Base-by-base conservation (phyloP, 2,797 vertebrate genomes). In the Paramormyrops hopkinsi region DNA sequence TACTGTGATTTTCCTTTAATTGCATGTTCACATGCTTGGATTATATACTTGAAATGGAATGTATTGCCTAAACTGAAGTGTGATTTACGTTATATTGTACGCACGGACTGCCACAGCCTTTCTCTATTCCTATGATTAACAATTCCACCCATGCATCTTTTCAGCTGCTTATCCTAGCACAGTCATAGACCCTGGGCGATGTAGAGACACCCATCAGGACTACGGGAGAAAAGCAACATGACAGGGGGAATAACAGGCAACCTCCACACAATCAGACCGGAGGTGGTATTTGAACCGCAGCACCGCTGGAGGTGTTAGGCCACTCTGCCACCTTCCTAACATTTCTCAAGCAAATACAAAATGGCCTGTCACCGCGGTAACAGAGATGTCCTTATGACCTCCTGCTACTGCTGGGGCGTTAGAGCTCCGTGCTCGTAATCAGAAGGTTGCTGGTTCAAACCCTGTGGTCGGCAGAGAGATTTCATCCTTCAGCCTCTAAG, bases 21-120 rank as follows among this genome's bases (percentile, higher is more conserved):
- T n/a, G 48, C 50, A 51, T 33, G n/a, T 51, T 51, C 46, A 25
- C 46, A 86, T 86, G 25, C 51, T 33, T 48, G 84, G 48, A 86
- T 33, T 53, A 86, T 54, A 86, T 54, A 48, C 22, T 54, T 29
- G 19, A 51, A 29, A 50, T 51, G n/a, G 84, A 86, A 53, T 86
- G 84, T 33, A 51, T 29, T 53, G 51, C 84, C 84, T 54, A 86
- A 51, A 86, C 84, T 86, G 84, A 86, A 86, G 2, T 86, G 84
- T 37, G 54, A 86, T 54, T n/a, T 82, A 82, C 46, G 2, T 51
- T 51, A 14, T 85, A 51, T 50, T 22, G 82, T 14, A 14, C 3
- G 14, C 48, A 14, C 46, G 53, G 14, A 29, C 46, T 37, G 25
- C 22, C 14, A 25, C 84, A 86, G 51, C 51, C 17, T 53, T 86